Conservation (phyloP, 2,113 vertebrate species). For the Myotis yumanensis region DNA sequence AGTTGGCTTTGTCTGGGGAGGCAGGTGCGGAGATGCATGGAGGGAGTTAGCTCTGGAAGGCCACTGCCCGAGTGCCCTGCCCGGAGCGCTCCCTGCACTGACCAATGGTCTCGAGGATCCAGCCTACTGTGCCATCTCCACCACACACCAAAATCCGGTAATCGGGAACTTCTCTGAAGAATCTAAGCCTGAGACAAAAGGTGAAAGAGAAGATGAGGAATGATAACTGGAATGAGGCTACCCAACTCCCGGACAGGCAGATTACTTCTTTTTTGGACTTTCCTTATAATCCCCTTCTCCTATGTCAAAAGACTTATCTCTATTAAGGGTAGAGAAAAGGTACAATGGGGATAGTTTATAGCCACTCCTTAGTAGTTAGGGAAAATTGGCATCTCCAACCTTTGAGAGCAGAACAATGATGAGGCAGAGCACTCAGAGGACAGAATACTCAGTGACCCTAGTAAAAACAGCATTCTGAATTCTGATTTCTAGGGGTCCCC, state of each 20-base stretch:
- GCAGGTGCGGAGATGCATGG: background rate
- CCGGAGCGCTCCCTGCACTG: slow-evolving; percentile 49
- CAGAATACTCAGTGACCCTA: background rate
- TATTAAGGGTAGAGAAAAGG: slow-evolving; percentile 20
- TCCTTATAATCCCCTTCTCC: background rate
- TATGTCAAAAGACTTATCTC: slow-evolving; percentile 24
- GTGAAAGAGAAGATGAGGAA: background rate
- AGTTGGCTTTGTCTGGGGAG: slow-evolving; percentile 89
- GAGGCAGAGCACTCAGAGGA: background rate
- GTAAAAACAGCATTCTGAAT: slow-evolving; percentile 6
- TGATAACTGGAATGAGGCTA: background rate
- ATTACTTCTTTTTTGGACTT: background rate
- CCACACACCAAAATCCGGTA: slow-evolving; percentile 92
- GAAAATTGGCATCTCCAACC: background rate
- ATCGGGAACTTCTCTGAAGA: slow-evolving; percentile 91
- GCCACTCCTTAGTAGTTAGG: background rate
- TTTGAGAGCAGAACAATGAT: background rate
- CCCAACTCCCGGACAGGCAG: background rate
- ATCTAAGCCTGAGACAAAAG: slow-evolving; percentile 90
- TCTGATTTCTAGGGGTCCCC: background rate
- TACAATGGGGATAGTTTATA: background rate
- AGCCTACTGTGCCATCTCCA: slow-evolving; percentile 94
- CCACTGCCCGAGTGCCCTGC: background rate
- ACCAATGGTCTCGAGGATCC: slow-evolving; percentile 96
- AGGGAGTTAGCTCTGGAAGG: background rate